Evolutionary conservation across 2,888 invertebrate species (phyloP).

Genomic region (Boloria euphrosyne): DNA sequence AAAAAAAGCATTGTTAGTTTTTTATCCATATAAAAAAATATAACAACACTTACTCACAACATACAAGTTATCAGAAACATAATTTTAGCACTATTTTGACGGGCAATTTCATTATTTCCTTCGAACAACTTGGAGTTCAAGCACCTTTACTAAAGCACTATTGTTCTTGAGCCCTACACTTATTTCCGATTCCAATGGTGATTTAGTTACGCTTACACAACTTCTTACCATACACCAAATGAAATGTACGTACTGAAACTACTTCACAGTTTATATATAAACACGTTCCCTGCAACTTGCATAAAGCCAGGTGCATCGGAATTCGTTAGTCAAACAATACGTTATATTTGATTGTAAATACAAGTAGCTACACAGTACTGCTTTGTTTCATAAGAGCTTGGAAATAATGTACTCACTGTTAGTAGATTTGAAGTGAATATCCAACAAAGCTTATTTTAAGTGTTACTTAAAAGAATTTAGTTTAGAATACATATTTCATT

Average conservation of each 20-base stretch:
- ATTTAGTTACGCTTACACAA: conserved; percentile 52
- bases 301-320: conserved; percentile 53
- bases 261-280: conserved; percentile 42
- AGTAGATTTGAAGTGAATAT: conserved; percentile 43
- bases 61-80: too few species aligned
- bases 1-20: conserved; percentile 14
- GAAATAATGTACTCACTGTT: conserved; percentile 49
- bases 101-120: conserved; percentile 27
- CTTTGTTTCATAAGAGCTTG: conserved; percentile 44
- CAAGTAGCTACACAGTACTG: conserved; percentile 44
- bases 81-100: not conserved
- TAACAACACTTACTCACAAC: too few species aligned
- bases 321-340: conserved; percentile 65
- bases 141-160: conserved; percentile 40
- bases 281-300: conserved; percentile 41
- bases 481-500: conserved; percentile 1
- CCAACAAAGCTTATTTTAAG: conserved; percentile 16
- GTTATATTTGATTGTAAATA: conserved; percentile 46
- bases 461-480: conserved; percentile 10
- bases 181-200: conserved; percentile 50
- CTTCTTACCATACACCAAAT: conserved; percentile 48
- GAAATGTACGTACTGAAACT: conserved; percentile 52
- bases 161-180: conserved; percentile 38
- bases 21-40: not conserved
- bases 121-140: conserved; percentile 41